Base-by-base conservation (phyloP, 23 tunicate genomes). In the Trididemnum nubilum region DNA sequence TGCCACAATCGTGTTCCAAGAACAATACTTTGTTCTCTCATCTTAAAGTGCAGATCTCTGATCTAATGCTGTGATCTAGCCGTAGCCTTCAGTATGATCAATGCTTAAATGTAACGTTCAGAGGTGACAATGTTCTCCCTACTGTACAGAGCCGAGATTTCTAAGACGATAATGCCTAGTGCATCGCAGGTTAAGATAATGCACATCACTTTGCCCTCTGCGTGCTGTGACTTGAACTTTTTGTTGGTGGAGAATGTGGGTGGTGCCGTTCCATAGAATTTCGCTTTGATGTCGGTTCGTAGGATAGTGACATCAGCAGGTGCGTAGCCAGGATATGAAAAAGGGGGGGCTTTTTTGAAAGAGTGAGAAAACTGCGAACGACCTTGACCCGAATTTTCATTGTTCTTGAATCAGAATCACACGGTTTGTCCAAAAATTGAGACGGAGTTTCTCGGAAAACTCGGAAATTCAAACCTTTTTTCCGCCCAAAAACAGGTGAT, bases 1-100 rank as follows among this genome's bases (percentile, higher is more conserved):
- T n/a, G n/a, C n/a, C n/a, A n/a, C n/a, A n/a, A 28, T 63, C 69
- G 69, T 63, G 69, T 63, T 63, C 27, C 69, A 18, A 63, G 69
- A 63, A 63, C 4, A 63, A 63, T 63, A 28, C 23, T 23, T 63
- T 63, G 12, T 49, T 49, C 57, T 49, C 18, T 28, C 23, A 24
- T 18, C 27, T 15, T 63, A 24, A 15, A 63, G 69, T 63, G 69
- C 69, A 23, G 69, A 28, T 28, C 7, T n/a, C n/a, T n/a, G n/a
- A n/a, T n/a, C n/a, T n/a, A n/a, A n/a, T n/a, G n/a, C n/a, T n/a
- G n/a, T n/a, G n/a, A n/a, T n/a, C n/a, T n/a, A n/a, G n/a, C n/a
- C n/a, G n/a, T n/a, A 63, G 24, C 27, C 69, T 63, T 63, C 27
- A 63, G 69, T 63, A 15, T 63, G 69, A 63, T 63, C 69, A 63